These are phyloP conservation scores for Melinaea menophilus DNA, from an alignment of 2,888 invertebrate genomes.

Conservation along the genomic window DNA sequence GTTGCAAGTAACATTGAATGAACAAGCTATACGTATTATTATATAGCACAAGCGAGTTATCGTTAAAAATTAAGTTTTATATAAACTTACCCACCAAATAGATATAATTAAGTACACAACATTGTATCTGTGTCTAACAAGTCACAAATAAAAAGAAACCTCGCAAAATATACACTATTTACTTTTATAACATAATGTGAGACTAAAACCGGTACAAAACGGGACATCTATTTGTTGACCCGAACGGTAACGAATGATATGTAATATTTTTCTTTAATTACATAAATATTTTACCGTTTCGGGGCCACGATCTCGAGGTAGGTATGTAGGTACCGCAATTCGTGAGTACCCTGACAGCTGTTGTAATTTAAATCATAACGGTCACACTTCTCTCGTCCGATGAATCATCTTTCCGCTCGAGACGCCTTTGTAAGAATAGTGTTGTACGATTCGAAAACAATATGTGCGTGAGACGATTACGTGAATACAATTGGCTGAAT, in stretches of 20 bases:
- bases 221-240: no score
- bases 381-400: conserved; percentile 59
- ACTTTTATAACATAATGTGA: no score
- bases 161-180: no score
- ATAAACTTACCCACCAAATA: no score
- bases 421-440: conserved; percentile 30
- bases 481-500: conserved; percentile 10
- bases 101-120: no score
- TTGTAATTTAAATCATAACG: conserved; percentile 73
- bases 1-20: not conserved
- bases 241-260: not conserved
- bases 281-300: conserved; percentile 35
- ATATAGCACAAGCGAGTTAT: no score
- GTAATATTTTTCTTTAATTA: not conserved
- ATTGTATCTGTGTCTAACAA: no score
- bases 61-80: no score
- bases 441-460: conserved; percentile 30
- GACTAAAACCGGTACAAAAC: no score
- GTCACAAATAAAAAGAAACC: no score
- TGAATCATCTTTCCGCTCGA: conserved; percentile 74
- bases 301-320: conserved; percentile 41
- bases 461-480: conserved; percentile 32
- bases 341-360: conserved; percentile 62
- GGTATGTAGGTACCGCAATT: conserved; percentile 65
- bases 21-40: no score